Base-by-base conservation (phyloP, 2,113 vertebrate genomes). In the Chinchilla lanigera region DNA sequence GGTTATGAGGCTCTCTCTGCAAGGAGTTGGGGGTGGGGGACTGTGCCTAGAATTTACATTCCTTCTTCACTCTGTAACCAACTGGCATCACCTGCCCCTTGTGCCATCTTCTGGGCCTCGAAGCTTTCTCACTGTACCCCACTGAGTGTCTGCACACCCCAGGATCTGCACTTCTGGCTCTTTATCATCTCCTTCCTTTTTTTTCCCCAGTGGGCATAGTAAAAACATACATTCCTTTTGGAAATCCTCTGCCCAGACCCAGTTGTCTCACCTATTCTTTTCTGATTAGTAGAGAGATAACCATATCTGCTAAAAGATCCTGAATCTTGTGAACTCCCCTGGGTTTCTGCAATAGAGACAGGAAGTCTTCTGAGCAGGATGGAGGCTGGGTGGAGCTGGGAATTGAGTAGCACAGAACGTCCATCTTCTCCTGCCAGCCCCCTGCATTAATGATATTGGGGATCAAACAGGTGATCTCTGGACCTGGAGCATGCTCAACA, bases 381-480 rank as follows among this genome's bases (percentile, higher is more conserved):
- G 33, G 58, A 69, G 17, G 14, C 8, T 1, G 5, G 9, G 16
- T 38, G 60, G 71, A 16, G 5, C 14, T 63, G 47, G 20, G 5
- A 5, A 14, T 10, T 6, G 3, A 26, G 3, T 3, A 14, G 16
- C 33, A 1, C 4, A 26, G 17, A 78, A 65, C n/a, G 11, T 3
- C 8, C 33, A 28, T 16, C 52, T 38, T 54, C 38, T 7, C 20
- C 38, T 54, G 47, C 6, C 13, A 11, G 60, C 35, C 1, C 28
- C 44, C 38, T 1, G 28, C 38, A 33, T 1, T 65, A 20, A 12
- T 52, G n/a, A 52, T 54, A 7, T 5, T 38, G 19, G 3, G 38
- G 33, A 7, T 82, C 41, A 8, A 26, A 60, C 67, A 4, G 9
- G 16, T 44, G 47, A 54, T 24, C 50, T 14, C 8, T 35, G 52